These are phyloP conservation scores for Tokudaia muenninki DNA, from an alignment of 2,797 vertebrate species.

Conservation along the genomic window DNA sequence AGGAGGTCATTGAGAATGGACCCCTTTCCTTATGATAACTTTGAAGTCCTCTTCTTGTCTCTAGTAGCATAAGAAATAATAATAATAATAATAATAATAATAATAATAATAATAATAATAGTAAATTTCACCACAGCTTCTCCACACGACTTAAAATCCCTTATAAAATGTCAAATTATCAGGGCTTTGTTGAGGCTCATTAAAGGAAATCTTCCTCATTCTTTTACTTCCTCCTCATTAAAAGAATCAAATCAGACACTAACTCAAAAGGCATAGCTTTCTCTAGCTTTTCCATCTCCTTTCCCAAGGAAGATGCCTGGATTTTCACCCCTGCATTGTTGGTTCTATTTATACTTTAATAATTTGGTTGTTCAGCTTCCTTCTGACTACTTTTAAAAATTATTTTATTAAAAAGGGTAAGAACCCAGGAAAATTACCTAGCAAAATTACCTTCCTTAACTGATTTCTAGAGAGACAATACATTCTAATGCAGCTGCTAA, in stretches of 20 bases:
- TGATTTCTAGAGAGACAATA: constrained; percentile 7
- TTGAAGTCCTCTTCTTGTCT: neutral
- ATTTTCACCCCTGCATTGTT: neutral
- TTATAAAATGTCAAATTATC: neutral
- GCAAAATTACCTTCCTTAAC: neutral
- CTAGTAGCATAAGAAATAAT: neutral
- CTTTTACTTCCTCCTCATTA: neutral
- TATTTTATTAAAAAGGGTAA: neutral
- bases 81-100: too few relatives aligned
- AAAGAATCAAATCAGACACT: neutral
- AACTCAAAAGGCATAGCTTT: neutral
- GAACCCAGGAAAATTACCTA: neutral
- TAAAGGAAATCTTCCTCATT: neutral
- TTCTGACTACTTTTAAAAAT: neutral
- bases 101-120: neutral
- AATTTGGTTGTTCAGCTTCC: neutral
- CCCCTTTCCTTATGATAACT: neutral
- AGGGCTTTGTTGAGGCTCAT: neutral
- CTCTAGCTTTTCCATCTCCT: neutral
- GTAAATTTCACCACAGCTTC: neutral
- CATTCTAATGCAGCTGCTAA: neutral
- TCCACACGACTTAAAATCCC: neutral
- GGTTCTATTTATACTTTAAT: neutral
- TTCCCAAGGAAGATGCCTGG: neutral
- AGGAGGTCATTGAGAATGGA: neutral